Evolutionary conservation across 2,797 vertebrate genomes (phyloP).

Genomic region (Acanthopagrus latus): DNA sequence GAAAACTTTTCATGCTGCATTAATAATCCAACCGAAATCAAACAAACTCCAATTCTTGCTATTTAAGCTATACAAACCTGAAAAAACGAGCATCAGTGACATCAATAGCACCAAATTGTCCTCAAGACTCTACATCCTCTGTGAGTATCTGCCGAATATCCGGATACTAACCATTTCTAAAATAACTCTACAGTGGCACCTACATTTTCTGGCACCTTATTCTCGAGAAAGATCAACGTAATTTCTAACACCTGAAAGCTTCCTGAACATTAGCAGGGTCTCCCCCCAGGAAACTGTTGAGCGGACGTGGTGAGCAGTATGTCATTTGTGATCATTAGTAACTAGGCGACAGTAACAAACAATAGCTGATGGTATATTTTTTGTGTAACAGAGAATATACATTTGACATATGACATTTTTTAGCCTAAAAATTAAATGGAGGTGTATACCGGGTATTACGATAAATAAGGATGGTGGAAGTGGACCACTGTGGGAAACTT

Average conservation of each 20-base stretch:
- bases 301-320: not conserved
- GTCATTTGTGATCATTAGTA: not conserved
- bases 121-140: not conserved
- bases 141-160: not conserved
- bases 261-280: not conserved
- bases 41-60: not conserved
- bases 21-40: not conserved
- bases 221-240: constrained; percentile 1
- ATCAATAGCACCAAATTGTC: not conserved
- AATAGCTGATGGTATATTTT: not conserved
- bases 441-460: not conserved
- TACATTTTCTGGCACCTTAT: not conserved
- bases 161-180: not conserved
- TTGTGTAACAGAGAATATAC: not conserved
- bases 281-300: not conserved
- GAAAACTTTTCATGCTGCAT: not conserved
- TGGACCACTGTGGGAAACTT: not conserved
- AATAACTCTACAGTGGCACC: not conserved
- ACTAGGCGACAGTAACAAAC: not conserved
- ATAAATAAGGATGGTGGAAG: too few relatives aligned
- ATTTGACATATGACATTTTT: not conserved
- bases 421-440: too few relatives aligned
- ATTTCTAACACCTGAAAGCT: not conserved
- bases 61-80: not conserved
- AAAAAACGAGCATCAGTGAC: not conserved